Evolutionary conservation across 2,797 vertebrate species (phyloP), one percentile per base, ranked within the genome.

Genomic region (Clarias fuscus): DNA sequence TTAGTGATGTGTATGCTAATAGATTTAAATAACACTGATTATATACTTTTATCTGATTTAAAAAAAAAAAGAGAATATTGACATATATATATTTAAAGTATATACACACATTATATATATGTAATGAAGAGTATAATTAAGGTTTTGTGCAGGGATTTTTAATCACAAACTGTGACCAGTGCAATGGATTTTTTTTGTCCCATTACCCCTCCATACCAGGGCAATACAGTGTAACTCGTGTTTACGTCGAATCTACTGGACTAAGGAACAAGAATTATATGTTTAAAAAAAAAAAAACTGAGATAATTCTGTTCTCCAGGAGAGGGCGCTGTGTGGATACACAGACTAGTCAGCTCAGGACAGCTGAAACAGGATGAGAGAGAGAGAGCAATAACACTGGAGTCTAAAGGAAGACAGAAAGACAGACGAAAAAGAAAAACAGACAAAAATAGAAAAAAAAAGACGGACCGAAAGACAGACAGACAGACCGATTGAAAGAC

Each of bases 61-160:
- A 64, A 64, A 30, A 53, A n/a, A n/a, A 75, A 48, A 2, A 43
- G 37, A 22, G 5, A 62, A 27, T 30, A 18, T 13, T 22, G 11
- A 2, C 5, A 43, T 43, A 7, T 64, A 5, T 82, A 53, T 71
- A 70, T 68, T 70, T 70, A 14, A 43, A 24, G 8, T 22, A 59
- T n/a, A 3, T 62, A 82, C 56, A 83, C 27, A 77, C 15, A 59
- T 59, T 37, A 40, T 40, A 72, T 83, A 27, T 80, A 73, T 75
- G 24, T 84, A 71, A 64, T 48, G 20, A n/a, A 77, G 30, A 76
- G 33, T 83, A 82, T 56, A 78, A 84, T 62, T 27, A 10, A 53
- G 72, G 90, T 89, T 91, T 87, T 61, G 88, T 86, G 93, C 94
- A 95, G 95, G 94, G 94, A 94, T 88, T 93, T 92, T 85, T 91